Conservation (phyloP, 2,797 vertebrate species). For the Xerus rutilus region DNA sequence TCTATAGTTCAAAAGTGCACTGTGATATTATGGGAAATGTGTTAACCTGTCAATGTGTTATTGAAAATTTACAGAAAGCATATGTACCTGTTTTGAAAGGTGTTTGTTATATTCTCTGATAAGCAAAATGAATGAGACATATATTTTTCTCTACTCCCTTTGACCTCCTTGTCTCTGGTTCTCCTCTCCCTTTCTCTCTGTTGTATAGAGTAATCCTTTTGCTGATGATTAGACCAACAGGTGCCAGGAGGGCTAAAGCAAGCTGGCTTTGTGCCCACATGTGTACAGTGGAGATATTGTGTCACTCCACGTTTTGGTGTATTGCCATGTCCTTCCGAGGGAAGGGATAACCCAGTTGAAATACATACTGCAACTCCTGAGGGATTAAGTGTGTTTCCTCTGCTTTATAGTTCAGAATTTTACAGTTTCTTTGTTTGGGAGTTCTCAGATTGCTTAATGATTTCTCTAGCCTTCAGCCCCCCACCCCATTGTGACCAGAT, state of each 20-base stretch:
- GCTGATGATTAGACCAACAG: constrained; percentile 88
- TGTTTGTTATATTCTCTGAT: background rate
- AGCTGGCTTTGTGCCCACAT: constrained; percentile 86
- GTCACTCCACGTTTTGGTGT: constrained; percentile 83
- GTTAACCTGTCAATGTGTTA: background rate
- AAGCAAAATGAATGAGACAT: background rate
- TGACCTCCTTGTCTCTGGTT: background rate
- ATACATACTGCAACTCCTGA: constrained; percentile 87
- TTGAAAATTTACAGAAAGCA: background rate
- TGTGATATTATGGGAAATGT: background rate
- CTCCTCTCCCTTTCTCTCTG: constrained; percentile 45
- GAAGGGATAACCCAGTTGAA: constrained; percentile 87
- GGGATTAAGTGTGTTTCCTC: constrained; percentile 90
- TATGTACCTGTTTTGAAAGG: background rate
- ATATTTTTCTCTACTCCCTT: background rate
- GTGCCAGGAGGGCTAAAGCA: constrained; percentile 86
- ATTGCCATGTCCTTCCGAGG: constrained; percentile 83
- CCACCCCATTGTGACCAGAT: constrained; percentile 78
- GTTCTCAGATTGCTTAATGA: constrained; percentile 90
- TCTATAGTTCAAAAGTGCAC: background rate
- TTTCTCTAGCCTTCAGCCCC: constrained; percentile 75
- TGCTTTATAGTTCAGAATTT: constrained; percentile 89
- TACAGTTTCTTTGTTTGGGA: constrained; percentile 88
- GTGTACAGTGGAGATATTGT: constrained; percentile 84
- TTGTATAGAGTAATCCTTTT: constrained; percentile 76